A percentile compares a stretch with the other conserved stretches of the same genome.
Conservation (phyloP, 2,888 invertebrate species). For the Smittia sp. region DNA sequence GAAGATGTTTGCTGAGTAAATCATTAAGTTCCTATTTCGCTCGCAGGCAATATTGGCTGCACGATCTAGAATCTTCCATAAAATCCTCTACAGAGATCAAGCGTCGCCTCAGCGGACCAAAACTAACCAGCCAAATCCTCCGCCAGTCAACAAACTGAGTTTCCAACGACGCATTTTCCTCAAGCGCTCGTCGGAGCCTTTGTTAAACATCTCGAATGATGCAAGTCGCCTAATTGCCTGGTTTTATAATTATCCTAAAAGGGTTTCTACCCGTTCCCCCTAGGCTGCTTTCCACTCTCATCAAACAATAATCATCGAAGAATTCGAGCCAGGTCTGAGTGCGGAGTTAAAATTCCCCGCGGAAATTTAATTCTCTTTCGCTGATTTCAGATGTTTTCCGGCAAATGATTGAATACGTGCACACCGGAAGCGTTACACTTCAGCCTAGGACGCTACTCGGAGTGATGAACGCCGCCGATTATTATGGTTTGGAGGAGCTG, state of each 20-base stretch:
- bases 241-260: constrained; percentile 54
- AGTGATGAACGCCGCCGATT: constrained; percentile 73
- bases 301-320: constrained; percentile 70
- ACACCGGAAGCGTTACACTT: constrained; percentile 69
- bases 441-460: constrained; percentile 68
- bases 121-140: constrained; percentile 52
- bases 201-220: constrained; percentile 64
- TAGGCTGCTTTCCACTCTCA: constrained; percentile 66
- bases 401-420: constrained; percentile 70
- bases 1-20: background rate
- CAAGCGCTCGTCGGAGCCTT: constrained; percentile 67
- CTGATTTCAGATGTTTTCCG: constrained; percentile 61
- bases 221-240: too few species aligned
- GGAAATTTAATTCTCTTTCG: background rate
- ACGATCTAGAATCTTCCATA: constrained; percentile 58
- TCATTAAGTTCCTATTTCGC: background rate
- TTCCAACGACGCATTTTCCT: constrained; percentile 57
- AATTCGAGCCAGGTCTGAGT: constrained; percentile 61
- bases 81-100: constrained; percentile 62
- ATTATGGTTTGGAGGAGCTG: constrained; percentile 68
- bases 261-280: constrained; percentile 47
- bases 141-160: constrained; percentile 61
- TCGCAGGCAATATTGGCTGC: constrained; percentile 34
- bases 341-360: background rate
- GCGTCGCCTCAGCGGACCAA: constrained; percentile 61